These are phyloP conservation scores for Paracyclopina nana DNA, from an alignment of 1,140 invertebrate genomes.

Conservation along the genomic window DNA sequence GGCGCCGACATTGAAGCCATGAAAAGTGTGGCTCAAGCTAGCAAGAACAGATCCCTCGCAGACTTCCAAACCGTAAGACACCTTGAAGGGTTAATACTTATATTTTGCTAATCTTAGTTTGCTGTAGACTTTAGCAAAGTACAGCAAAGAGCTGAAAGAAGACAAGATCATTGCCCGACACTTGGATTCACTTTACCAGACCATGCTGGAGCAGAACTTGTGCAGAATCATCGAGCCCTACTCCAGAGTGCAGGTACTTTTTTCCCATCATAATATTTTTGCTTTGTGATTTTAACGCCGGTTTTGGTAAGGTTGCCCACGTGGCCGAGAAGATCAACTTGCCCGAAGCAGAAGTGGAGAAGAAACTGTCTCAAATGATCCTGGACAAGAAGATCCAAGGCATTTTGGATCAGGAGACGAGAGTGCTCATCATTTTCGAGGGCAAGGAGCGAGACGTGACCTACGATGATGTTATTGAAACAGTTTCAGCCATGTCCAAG, in stretches of 20 bases:
- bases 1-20: conserved; percentile 92
- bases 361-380: conserved; percentile 99
- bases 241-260: conserved; percentile 71
- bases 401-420: conserved; percentile 92
- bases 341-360: conserved; percentile 75
- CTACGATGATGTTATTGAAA: conserved; percentile 87
- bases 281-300: too few species aligned
- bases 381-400: conserved; percentile 92
- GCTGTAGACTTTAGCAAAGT: conserved; percentile 66
- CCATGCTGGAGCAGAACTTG: conserved; percentile 96
- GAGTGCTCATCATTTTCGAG: conserved; percentile 91
- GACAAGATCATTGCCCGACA: conserved; percentile 92
- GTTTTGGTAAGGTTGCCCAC: conserved; percentile 49
- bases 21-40: conserved; percentile 85
- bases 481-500: conserved; percentile 96
- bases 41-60: conserved; percentile 81
- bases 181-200: conserved; percentile 87
- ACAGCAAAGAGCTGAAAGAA: conserved; percentile 71
- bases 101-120: too few species aligned
- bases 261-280: too few species aligned
- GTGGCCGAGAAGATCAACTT: conserved; percentile 70
- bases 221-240: conserved; percentile 97
- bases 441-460: conserved; percentile 84
- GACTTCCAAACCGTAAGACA: conserved; percentile 64
- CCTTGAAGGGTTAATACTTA: too few species aligned